phyloP scores from a whole-genome alignment of 2,888 invertebrate genomes.

The Synergus itoensis region DNA sequence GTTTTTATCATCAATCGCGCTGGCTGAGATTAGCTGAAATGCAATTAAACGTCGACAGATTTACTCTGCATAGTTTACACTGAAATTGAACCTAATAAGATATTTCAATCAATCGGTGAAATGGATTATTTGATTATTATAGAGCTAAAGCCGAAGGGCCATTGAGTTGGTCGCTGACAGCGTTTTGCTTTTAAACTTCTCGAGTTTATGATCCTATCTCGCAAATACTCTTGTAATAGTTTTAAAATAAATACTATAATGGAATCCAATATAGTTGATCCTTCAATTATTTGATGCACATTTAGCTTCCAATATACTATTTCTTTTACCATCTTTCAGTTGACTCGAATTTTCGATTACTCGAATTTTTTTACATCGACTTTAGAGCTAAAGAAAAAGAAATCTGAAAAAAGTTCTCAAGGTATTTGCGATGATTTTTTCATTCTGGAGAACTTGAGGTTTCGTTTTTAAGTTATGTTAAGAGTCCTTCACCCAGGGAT shows the following conservation, averaged over 20 bases:
- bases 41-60: background rate
- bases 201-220: background rate
- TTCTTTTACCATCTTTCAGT: too few species aligned
- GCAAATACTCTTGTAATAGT: background rate
- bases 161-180: background rate
- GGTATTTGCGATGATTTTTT: background rate
- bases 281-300: background rate
- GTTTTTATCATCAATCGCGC: background rate
- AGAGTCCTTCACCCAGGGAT: constrained; percentile 20
- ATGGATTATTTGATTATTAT: constrained; percentile 3
- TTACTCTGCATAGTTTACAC: background rate
- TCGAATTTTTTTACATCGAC: too few species aligned
- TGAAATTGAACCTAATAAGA: constrained; percentile 13
- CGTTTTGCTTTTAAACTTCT: constrained; percentile 13
- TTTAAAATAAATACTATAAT: background rate
- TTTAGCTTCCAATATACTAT: background rate
- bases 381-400: too few species aligned
- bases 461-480: background rate
- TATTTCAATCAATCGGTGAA: constrained; percentile 30
- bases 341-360: too few species aligned
- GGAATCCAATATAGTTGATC: background rate
- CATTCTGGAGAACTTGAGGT: background rate
- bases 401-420: too few species aligned
- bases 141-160: background rate
- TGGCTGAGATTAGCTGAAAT: background rate